Evolutionary conservation across 2,113 vertebrate genomes (phyloP).

Genomic region (Laterallus jamaicensis): DNA sequence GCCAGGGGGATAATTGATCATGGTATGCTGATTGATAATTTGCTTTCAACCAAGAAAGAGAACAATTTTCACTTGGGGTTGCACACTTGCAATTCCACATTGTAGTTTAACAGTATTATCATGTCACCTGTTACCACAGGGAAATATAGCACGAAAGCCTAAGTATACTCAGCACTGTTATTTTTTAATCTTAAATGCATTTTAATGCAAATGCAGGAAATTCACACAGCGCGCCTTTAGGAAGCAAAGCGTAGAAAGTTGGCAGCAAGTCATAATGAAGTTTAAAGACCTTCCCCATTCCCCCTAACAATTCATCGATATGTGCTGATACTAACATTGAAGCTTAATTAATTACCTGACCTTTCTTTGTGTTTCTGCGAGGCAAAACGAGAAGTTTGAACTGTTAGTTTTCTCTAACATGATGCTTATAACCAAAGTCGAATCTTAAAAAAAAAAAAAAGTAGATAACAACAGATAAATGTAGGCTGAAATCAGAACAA

Average conservation of each 20-base stretch:
- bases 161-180: conserved; percentile 60
- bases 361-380: conserved; percentile 19
- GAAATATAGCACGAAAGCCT: conserved; percentile 66
- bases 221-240: conserved; percentile 66
- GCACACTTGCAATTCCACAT: conserved; percentile 73
- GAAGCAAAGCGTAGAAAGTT: conserved; percentile 74
- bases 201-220: conserved; percentile 77
- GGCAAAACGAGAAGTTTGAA: conserved; percentile 47
- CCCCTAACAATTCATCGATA: conserved; percentile 34
- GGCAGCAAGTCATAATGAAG: conserved; percentile 66
- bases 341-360: conserved; percentile 53
- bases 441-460: conserved; percentile 15
- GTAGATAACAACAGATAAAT: conserved; percentile 19
- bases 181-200: conserved; percentile 73
- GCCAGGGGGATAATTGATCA: conserved; percentile 77
- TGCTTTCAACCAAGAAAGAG: conserved; percentile 75
- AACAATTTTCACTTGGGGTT: conserved; percentile 75
- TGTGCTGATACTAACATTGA: conserved; percentile 19
- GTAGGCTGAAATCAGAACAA: conserved; percentile 39
- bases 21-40: conserved; percentile 77
- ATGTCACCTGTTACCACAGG: conserved; percentile 81
- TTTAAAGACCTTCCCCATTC: conserved; percentile 63
- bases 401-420: conserved; percentile 29
- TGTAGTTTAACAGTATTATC: conserved; percentile 68
- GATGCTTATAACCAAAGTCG: conserved; percentile 9